Conservation (phyloP, 2,797 vertebrate genomes). For the Enteromius radiatus region DNA sequence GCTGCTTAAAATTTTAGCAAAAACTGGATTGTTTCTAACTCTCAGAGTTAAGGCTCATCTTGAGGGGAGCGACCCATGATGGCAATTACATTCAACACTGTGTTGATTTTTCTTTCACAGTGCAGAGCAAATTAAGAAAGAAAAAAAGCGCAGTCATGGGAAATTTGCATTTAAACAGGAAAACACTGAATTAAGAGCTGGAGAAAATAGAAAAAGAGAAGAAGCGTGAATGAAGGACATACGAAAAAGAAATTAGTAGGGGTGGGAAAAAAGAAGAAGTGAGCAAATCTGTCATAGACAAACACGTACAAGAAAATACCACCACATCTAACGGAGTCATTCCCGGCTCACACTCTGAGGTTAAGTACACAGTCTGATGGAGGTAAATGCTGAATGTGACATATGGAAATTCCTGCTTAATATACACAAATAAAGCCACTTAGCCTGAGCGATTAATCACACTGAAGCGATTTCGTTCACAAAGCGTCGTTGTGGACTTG, state of each 20-base stretch:
- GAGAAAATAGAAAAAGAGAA: background rate
- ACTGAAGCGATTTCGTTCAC: slow-evolving; percentile 49
- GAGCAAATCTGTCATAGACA: background rate
- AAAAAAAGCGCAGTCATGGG: slow-evolving; percentile 34
- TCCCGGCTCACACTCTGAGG: slow-evolving; percentile 49
- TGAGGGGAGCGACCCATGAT: slow-evolving; percentile 30
- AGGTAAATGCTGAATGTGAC: slow-evolving; percentile 62
- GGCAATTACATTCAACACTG: slow-evolving; percentile 51
- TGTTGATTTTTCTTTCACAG: slow-evolving; percentile 32
- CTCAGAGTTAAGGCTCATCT: slow-evolving; percentile 27
- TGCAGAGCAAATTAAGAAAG: slow-evolving; percentile 5
- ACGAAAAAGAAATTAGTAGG: slow-evolving; percentile 11
- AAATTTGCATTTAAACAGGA: slow-evolving; percentile 36
- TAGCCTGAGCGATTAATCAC: slow-evolving; percentile 52
- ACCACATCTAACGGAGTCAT: slow-evolving; percentile 47
- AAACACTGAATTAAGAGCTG: slow-evolving; percentile 11
- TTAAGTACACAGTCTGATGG: slow-evolving; percentile 64
- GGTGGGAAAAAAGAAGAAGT: background rate
- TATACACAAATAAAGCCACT: slow-evolving; percentile 50
- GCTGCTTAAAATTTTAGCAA: background rate
- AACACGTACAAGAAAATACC: slow-evolving; percentile 15
- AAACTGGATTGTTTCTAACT: background rate
- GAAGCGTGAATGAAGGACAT: slow-evolving; percentile 44
- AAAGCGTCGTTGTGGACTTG: slow-evolving; percentile 53
- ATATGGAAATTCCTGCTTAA: slow-evolving; percentile 67